Evolutionary conservation across 2,888 invertebrate species (phyloP).

Genomic region (Microplitis manilae): DNA sequence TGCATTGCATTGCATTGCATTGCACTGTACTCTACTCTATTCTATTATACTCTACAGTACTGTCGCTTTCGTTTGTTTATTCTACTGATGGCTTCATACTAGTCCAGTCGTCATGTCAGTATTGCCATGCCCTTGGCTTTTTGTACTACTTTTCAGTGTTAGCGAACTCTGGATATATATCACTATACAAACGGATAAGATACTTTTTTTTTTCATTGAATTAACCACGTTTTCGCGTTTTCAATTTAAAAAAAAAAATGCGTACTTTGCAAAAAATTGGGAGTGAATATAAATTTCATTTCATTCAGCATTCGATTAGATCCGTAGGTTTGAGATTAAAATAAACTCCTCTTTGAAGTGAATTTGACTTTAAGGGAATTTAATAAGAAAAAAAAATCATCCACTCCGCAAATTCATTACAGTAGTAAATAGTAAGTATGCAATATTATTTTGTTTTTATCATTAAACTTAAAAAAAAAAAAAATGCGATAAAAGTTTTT

Average conservation of each 20-base stretch:
- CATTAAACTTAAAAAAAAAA: not conserved
- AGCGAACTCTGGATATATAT: not conserved
- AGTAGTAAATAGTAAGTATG: no score
- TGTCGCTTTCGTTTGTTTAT: not conserved
- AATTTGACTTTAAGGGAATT: no score
- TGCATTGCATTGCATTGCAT: not conserved
- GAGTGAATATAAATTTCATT: no score
- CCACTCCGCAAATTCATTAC: no score
- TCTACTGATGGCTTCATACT: not conserved
- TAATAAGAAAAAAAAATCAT: no score
- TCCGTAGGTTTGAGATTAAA: no score
- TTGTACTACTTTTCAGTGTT: not conserved
- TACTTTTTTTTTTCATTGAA: not conserved
- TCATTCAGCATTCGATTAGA: no score
- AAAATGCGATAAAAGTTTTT: not conserved
- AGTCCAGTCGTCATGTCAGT: not conserved
- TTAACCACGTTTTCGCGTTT: no score
- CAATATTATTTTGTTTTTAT: no score
- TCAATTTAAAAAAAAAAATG: no score
- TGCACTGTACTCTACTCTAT: not conserved
- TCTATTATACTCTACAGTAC: not conserved
- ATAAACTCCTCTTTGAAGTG: no score
- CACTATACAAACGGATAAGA: not conserved
- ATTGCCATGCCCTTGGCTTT: not conserved
- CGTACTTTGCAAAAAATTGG: no score